These are phyloP conservation scores for Ophiothrix spiculata DNA, from an alignment of 35 echinoderm and acorn worm genomes.

Conservation along the genomic window DNA sequence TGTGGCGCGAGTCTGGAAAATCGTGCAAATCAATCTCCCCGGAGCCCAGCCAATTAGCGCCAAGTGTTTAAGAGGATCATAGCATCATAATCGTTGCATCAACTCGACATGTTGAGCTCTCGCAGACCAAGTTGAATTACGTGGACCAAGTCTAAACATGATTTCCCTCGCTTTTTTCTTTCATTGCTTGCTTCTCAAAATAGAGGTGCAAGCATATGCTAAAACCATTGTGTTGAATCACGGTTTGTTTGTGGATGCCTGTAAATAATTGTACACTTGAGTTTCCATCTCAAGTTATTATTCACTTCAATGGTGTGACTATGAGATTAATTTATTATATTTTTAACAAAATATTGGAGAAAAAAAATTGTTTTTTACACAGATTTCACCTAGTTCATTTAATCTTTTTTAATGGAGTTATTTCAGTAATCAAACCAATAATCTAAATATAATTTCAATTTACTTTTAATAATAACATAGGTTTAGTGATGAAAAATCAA, in stretches of 20 bases:
- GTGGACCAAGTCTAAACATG: background rate
- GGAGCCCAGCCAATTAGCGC: background rate
- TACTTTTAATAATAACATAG: too few species aligned
- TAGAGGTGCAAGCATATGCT: background rate
- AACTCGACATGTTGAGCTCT: conserved; percentile 1
- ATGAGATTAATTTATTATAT: background rate
- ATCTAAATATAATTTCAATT: too few species aligned
- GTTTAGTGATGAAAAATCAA: too few species aligned
- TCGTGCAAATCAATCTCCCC: background rate
- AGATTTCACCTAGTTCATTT: too few species aligned
- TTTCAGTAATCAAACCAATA: too few species aligned
- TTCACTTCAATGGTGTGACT: background rate
- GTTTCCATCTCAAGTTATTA: background rate
- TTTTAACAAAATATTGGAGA: too few species aligned
- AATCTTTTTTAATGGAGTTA: too few species aligned
- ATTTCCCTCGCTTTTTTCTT: background rate
- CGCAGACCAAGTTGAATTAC: background rate
- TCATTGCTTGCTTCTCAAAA: background rate
- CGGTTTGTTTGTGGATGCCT: background rate
- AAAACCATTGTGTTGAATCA: conserved; percentile 3
- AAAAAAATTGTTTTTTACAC: too few species aligned
- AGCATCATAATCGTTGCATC: conserved; percentile 4
- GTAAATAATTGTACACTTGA: background rate
- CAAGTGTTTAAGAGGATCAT: background rate
- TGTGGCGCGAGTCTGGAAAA: background rate